These are phyloP conservation scores for Heteromyza rotundicornis DNA, from an alignment of 2,888 invertebrate genomes.

Conservation along the genomic window DNA sequence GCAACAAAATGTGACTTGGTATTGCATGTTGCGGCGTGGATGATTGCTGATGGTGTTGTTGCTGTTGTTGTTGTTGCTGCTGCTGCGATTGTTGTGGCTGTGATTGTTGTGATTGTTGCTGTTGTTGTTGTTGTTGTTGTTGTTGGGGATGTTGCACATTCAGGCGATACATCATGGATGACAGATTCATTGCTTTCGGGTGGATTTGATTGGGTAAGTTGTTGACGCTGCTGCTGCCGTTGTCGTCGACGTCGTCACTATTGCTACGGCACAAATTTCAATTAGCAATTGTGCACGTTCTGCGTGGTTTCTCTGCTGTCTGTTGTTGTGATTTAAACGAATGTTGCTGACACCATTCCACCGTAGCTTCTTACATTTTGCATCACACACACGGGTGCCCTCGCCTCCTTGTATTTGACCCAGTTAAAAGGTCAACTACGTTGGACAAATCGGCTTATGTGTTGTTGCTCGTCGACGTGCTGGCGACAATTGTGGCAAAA, in stretches of 20 bases:
- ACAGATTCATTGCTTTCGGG: conserved; percentile 42
- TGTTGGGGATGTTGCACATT: conserved; percentile 54
- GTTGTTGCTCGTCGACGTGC: not conserved
- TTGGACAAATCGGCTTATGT: conserved; percentile 6
- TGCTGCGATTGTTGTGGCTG: conserved; percentile 33
- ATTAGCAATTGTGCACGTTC: too few species aligned
- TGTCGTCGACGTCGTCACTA: not conserved
- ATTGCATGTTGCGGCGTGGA: conserved; percentile 31
- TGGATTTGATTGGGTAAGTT: conserved; percentile 18
- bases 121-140: conserved; percentile 41
- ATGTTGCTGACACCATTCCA: not conserved
- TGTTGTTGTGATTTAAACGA: too few species aligned
- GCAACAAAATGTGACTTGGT: conserved; percentile 50
- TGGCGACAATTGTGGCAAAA: conserved; percentile 8
- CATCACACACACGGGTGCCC: not conserved
- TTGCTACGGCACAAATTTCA: too few species aligned
- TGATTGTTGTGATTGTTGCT: conserved; percentile 37
- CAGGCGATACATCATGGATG: conserved; percentile 60
- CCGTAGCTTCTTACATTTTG: not conserved
- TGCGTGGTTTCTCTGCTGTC: too few species aligned
- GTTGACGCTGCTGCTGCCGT: conserved; percentile 28
- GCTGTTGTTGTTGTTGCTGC: conserved; percentile 30
- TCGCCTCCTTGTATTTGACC: conserved; percentile 7
- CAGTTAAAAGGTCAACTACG: conserved; percentile 12
- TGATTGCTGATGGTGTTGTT: conserved; percentile 22